Evolutionary conservation across 2,113 vertebrate species (phyloP).

Genomic region (Thinocorus orbignyianus): DNA sequence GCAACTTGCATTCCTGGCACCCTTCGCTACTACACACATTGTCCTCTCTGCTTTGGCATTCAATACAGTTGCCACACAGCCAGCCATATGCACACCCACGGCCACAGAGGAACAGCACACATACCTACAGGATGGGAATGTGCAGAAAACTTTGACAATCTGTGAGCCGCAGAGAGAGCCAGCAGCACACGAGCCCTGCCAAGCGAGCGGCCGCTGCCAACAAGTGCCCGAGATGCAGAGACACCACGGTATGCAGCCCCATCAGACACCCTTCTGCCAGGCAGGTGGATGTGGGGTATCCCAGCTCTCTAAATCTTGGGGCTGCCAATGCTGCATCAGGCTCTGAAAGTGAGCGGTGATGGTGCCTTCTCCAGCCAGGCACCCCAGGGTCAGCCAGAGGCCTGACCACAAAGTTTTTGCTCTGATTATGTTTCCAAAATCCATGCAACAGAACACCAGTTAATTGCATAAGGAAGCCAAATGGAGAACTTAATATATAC

Average conservation of each 20-base stretch:
- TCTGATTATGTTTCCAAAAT: not conserved
- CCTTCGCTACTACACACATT: slow-evolving; percentile 41
- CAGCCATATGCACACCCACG: slow-evolving; percentile 60
- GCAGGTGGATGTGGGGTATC: not conserved
- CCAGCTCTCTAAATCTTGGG: accelerated
- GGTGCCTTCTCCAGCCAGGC: not conserved
- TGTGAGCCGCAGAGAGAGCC: not conserved
- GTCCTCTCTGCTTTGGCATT: slow-evolving; percentile 53
- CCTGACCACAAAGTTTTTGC: not conserved
- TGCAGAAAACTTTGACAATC: slow-evolving; percentile 42
- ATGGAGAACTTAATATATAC: slow-evolving; percentile 42
- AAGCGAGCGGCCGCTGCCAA: not conserved
- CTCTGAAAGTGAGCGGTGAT: accelerated
- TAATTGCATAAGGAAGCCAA: slow-evolving; percentile 50
- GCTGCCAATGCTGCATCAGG: not conserved
- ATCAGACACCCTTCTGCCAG: not conserved
- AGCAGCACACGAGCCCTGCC: accelerated
- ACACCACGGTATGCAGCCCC: accelerated
- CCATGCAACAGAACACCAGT: not conserved
- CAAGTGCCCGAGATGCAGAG: accelerated
- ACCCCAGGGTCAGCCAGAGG: not conserved
- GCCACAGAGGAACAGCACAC: slow-evolving; percentile 37
- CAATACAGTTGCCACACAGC: slow-evolving; percentile 30
- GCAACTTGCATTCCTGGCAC: slow-evolving; percentile 26
- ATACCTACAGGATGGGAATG: slow-evolving; percentile 21